Evolutionary conservation across 2,113 vertebrate genomes (phyloP).

Genomic region (Ameiurus melas): DNA sequence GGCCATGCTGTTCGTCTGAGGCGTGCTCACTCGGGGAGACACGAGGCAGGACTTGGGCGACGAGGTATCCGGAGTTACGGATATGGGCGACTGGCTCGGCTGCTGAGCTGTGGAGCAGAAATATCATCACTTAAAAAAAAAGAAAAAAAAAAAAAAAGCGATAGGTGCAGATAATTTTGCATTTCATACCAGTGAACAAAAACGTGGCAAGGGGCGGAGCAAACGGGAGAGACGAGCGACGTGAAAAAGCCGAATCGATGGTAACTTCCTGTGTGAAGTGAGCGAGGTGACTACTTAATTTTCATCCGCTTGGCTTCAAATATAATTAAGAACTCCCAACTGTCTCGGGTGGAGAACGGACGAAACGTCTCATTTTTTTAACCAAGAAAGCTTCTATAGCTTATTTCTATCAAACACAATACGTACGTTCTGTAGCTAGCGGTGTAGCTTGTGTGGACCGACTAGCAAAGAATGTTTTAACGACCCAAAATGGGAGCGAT

Average conservation of each 20-base stretch:
- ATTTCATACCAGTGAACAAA: not conserved
- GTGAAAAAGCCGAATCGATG: too few species aligned
- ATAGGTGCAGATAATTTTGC: not conserved
- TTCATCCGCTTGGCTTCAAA: too few species aligned
- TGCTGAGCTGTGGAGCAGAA: constrained; percentile 79
- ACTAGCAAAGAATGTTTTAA: not conserved
- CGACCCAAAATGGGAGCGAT: not conserved
- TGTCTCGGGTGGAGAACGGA: too few species aligned
- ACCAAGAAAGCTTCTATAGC: not conserved
- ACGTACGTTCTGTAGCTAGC: not conserved
- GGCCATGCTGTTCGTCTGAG: constrained; percentile 84
- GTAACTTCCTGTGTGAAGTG: too few species aligned
- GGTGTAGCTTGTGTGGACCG: not conserved
- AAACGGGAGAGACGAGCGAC: too few species aligned
- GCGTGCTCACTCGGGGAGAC: constrained; percentile 93
- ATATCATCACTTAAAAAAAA: not conserved
- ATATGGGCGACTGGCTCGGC: constrained; percentile 95
- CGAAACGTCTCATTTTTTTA: too few species aligned
- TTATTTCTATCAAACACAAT: not conserved
- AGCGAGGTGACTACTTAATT: too few species aligned
- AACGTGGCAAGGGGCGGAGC: too few species aligned
- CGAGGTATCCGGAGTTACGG: constrained; percentile 92
- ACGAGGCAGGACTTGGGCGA: constrained; percentile 90
- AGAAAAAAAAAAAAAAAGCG: not conserved
- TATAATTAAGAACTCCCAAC: not conserved